Evolutionary conservation across 2,113 vertebrate species (phyloP), one percentile per base, ranked within the genome.

Genomic region (Poeciliopsis occidentalis): DNA sequence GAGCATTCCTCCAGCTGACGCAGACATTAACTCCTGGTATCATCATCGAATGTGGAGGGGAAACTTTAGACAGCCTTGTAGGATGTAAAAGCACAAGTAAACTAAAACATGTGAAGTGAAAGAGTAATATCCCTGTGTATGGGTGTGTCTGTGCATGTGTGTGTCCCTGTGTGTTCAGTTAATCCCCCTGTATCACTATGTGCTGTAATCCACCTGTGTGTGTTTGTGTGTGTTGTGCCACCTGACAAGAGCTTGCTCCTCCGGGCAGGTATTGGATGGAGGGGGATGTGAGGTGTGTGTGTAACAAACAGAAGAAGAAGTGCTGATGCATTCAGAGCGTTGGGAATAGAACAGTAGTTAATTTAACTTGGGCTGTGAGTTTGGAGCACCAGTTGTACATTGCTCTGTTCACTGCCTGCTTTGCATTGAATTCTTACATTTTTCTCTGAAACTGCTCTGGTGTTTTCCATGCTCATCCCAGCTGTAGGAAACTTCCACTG

Each of bases 151-250:
- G 34, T 75, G 73, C 3, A 8, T 75, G 73, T 63, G 80, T 80
- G 67, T 57, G 65, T 67, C 51, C 8, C 41, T 66, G 78, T 80
- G 67, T 47, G 65, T 67, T 64, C 17, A 60, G 73, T 83, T 86
- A 88, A 88, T 88, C 86, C 80, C 69, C 66, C 80, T 71, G 51
- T 77, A 47, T 80, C 66, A 76, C 61, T 80, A 54, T 54, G 79
- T 72, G 68, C 71, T 69, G 61, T 88, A 90, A 90, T 90, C 86
- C 80, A 71, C 75, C 75, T 78, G 70, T 78, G 65, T 75, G 86
- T 69, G 73, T 67, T 76, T 69, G 75, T 68, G 47, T 4, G 44
- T 62, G 76, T 76, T 47, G 74, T 31, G 57, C 69, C 71, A 78
- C 75, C 64, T 83, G 80, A 85, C 60, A 54, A 81, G 73, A 79